Evolutionary conservation across 2,797 vertebrate genomes (phyloP).

Genomic region (Phoebastria nigripes): DNA sequence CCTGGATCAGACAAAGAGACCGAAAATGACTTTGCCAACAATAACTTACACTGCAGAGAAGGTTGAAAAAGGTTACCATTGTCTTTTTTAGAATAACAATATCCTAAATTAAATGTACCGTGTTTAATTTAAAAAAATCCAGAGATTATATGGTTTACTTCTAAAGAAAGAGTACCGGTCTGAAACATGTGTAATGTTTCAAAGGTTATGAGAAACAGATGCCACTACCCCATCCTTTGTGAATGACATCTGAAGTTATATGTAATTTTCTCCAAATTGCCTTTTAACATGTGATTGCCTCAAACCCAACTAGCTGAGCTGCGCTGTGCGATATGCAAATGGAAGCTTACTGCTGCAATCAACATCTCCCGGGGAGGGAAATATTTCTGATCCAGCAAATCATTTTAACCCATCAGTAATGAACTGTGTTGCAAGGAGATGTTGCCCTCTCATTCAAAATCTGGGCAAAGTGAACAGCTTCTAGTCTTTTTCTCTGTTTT

Average conservation of each 20-base stretch:
- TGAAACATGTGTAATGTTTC: slow-evolving; percentile 35
- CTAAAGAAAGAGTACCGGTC: neutral
- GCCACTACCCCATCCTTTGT: slow-evolving; percentile 14
- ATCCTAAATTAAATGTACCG: slow-evolving; percentile 11
- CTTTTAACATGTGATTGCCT: slow-evolving; percentile 51
- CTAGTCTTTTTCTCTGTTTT: neutral
- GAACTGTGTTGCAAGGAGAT: neutral
- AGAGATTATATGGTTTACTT: slow-evolving; percentile 44
- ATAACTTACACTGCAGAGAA: neutral
- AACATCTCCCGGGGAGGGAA: neutral
- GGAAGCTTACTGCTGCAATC: neutral
- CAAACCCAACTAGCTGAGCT: neutral
- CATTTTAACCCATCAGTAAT: neutral
- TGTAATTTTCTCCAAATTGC: slow-evolving; percentile 56
- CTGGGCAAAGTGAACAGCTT: neutral
- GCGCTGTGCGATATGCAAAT: neutral
- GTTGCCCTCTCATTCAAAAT: neutral
- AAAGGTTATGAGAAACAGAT: slow-evolving; percentile 60
- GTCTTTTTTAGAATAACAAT: slow-evolving; percentile 25
- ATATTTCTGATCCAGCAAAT: slow-evolving; percentile 9
- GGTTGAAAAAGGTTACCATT: neutral
- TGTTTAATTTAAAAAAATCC: slow-evolving; percentile 38
- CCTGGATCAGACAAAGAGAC: slow-evolving; percentile 14
- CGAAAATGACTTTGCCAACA: slow-evolving; percentile 23
- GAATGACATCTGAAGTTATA: slow-evolving; percentile 43